A percentile compares a stretch with the other conserved stretches of the same genome.
Evolutionary conservation across 2,888 invertebrate genomes (phyloP).

Genomic region (Sthenelais limicola): DNA sequence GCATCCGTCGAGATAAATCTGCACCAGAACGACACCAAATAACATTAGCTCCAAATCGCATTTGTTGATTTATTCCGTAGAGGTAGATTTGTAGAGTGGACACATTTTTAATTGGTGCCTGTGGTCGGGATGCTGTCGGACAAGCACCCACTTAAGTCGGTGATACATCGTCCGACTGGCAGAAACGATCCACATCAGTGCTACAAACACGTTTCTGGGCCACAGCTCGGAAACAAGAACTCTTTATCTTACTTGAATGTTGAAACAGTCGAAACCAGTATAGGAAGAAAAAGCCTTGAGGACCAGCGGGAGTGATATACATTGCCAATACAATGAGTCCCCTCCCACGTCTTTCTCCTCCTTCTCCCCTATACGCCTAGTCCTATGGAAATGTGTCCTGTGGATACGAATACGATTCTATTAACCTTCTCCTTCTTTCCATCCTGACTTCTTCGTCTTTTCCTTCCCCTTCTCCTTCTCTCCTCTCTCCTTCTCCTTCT

Average conservation of each 20-base stretch:
- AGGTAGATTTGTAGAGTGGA: constrained; percentile 40
- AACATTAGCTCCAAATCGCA: constrained; percentile 35
- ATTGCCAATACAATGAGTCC: too few relatives aligned
- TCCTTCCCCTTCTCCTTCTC: background rate
- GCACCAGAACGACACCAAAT: background rate
- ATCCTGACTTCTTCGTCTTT: background rate
- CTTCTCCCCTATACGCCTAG: too few relatives aligned
- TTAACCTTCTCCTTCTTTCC: background rate
- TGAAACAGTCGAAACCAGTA: too few relatives aligned
- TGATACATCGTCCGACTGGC: constrained; percentile 34
- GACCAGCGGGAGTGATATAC: too few relatives aligned
- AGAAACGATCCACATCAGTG: constrained; percentile 29
- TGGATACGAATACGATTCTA: too few relatives aligned
- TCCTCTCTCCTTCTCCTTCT: background rate
- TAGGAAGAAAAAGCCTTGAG: too few relatives aligned
- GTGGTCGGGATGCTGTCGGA: constrained; percentile 31
- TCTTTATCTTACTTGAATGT: too few relatives aligned
- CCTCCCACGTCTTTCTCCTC: too few relatives aligned
- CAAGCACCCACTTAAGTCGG: constrained; percentile 36
- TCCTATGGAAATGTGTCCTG: too few relatives aligned
- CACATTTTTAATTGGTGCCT: constrained; percentile 37
- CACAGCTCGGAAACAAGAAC: too few relatives aligned
- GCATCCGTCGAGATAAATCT: too few relatives aligned
- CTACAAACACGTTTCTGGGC: too few relatives aligned
- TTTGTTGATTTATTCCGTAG: constrained; percentile 38